Evolutionary conservation across 2,797 vertebrate species (phyloP), one percentile per base, ranked within the genome.

Genomic region (Phataginus tricuspis): DNA sequence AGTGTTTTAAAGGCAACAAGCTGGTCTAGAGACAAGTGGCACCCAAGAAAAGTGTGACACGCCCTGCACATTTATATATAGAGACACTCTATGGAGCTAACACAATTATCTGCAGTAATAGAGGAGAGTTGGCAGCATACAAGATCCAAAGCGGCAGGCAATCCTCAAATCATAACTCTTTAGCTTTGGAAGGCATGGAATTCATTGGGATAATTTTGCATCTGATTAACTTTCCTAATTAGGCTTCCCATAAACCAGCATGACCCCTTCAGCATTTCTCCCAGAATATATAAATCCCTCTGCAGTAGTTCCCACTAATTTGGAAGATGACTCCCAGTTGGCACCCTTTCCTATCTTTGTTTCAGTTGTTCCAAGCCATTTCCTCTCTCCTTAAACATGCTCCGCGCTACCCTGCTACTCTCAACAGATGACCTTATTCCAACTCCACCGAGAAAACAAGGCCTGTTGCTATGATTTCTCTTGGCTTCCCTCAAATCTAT

Each of bases 181-280:
- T 23, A 68, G 68, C 49, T 90, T 94, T 75, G 75, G 90, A 69
- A 92, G 6, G 16, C 80, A n/a, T 34, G 64, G 88, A 78, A 92
- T 87, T 74, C 96, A 74, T 68, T 42, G 78, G 79, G 92, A 96
- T 95, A 92, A 94, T 94, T 97, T 95, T 96, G 78, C 85, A 94
- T 96, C 74, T 94, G 88, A 94, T 96, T 94, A 94, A 89, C 92
- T 95, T 94, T 82, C 66, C 79, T 89, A 91, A 90, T 91, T 80
- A 94, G 90, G 23, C 66, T 95, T 78, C 82, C 92, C 4, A 39
- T 87, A 90, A 97, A 87, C 66, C 95, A 93, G 74, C 61, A 72
- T 51, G 94, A 90, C 88, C 92, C 61, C 83, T 79, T 42, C 34
- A 72, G 66, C 31, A 25, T 87, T 39, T 68, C 53, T 61, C 61